Evolutionary conservation across 2,888 invertebrate genomes (phyloP).

Genomic region (Biston stratarius): DNA sequence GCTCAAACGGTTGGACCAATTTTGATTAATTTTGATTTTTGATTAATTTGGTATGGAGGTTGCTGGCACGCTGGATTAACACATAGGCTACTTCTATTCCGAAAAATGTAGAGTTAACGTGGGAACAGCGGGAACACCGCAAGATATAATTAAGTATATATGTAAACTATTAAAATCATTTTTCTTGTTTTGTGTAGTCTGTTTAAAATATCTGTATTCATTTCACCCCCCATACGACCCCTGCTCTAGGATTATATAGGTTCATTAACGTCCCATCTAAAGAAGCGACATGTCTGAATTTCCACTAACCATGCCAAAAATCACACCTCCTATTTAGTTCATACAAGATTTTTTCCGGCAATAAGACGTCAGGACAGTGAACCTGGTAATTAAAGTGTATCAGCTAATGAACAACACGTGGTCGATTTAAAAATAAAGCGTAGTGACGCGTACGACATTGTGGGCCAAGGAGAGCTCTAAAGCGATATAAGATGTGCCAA

Average conservation of each 20-base stretch:
- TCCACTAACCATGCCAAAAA: constrained; percentile 60
- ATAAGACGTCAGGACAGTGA: constrained; percentile 54
- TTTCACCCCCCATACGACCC: constrained; percentile 14
- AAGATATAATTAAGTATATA: too few relatives aligned
- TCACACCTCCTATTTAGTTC: constrained; percentile 55
- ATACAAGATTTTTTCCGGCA: constrained; percentile 42
- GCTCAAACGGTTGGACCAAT: not conserved
- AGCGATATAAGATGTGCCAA: constrained; percentile 52
- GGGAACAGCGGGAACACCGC: too few relatives aligned
- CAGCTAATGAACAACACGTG: constrained; percentile 51
- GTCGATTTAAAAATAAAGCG: constrained; percentile 41
- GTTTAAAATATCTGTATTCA: too few relatives aligned
- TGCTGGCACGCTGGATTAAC: too few relatives aligned
- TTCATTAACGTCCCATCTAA: constrained; percentile 38
- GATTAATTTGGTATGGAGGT: too few relatives aligned
- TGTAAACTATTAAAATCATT: too few relatives aligned
- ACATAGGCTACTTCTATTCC: too few relatives aligned
- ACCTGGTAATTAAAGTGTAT: constrained; percentile 53
- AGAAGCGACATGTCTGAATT: constrained; percentile 17
- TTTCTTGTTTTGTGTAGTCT: too few relatives aligned
- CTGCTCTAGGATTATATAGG: constrained; percentile 40
- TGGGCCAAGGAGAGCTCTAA: constrained; percentile 70
- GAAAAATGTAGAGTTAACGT: too few relatives aligned
- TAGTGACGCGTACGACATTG: constrained; percentile 40
- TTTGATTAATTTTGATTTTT: too few relatives aligned